A percentile compares a stretch with the other conserved stretches of the same genome.
phyloP scores from a whole-genome alignment of 1,140 invertebrate species.

The Drosophila asahinai region DNA sequence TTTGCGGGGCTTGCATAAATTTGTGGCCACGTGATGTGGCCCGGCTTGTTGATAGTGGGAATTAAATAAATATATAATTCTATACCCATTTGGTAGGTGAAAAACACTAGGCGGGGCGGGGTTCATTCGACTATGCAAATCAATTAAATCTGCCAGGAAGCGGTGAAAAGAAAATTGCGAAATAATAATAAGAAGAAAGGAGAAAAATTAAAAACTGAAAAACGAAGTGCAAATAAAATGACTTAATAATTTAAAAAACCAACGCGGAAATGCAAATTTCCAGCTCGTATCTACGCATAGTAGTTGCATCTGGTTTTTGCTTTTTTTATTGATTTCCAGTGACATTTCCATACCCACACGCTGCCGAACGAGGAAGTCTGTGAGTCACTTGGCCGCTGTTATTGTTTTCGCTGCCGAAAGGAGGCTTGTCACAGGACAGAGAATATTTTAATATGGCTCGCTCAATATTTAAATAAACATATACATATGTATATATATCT shows the following conservation, averaged over 20 bases:
- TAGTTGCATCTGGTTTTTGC: conserved; percentile 59
- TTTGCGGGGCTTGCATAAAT: conserved; percentile 45
- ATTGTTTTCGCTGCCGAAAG: conserved; percentile 31
- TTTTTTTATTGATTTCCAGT: conserved; percentile 60
- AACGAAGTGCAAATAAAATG: conserved; percentile 45
- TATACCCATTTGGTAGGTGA: background rate
- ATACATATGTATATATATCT: conserved; percentile 1
- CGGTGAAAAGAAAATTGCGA: conserved; percentile 32
- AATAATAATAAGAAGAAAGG: conserved; percentile 17
- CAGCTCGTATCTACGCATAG: conserved; percentile 51
- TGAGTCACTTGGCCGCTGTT: conserved; percentile 37
- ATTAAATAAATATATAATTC: conserved; percentile 3
- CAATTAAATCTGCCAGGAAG: conserved; percentile 36
- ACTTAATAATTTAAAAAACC: conserved; percentile 53
- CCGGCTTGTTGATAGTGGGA: conserved; percentile 15
- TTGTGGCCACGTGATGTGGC: conserved; percentile 35
- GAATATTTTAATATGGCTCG: conserved; percentile 22
- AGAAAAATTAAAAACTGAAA: conserved; percentile 6
- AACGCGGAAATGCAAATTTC: conserved; percentile 65
- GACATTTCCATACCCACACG: conserved; percentile 31
- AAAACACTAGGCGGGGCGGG: conserved; percentile 19
- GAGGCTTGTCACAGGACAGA: conserved; percentile 60
- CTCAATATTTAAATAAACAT: conserved; percentile 43
- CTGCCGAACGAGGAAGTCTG: conserved; percentile 34
- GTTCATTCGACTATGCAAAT: conserved; percentile 37